Base-by-base conservation (phyloP, 2,888 invertebrate genomes). In the Mimumesa dahlbomi region DNA sequence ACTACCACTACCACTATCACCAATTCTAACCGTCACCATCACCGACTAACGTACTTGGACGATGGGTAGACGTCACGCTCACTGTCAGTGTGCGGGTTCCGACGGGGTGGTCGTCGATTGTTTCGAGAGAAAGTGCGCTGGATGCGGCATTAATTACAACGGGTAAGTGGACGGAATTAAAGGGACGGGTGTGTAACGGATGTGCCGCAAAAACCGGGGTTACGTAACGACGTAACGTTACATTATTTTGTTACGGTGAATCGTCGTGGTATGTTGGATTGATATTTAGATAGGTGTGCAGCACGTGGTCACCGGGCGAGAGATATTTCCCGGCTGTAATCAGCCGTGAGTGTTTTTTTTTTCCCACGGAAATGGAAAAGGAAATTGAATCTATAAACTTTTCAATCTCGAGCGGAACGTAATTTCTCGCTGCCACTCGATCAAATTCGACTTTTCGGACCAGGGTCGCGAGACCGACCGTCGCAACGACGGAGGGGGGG, bases 121-220 rank as follows among this genome's bases (percentile, higher is more conserved):
- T 73, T 56, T 56, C 73, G 64, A 49, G 45, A 45, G 75, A 70
- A 77, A 62, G 52, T 58, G 43, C 56, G 42, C 40, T 21, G 64
- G 64, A 50, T 57, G 56, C 56, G 67, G 56, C 75, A 75, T 75
- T 77, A 77, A 77, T 77, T 77, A 78, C 76, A 57, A 22, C 53
- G 58, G 50, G 63, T 69, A 71, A 78, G 71, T 61, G 66, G 43
- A 53, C 58, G 75, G 59, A 66, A 78, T 78, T 78, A 66, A 49
- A 56, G 75, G 58, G 18, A 7, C 13, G 11, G 29, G 1, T 9
- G 2, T 9, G n/a, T n/a, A n/a, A n/a, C n/a, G n/a, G n/a, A n/a
- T n/a, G n/a, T n/a, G n/a, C n/a, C n/a, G n/a, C n/a, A n/a, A n/a
- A n/a, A n/a, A n/a, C n/a, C n/a, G n/a, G n/a, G n/a, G n/a, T n/a